Base-by-base conservation (phyloP, 2,113 vertebrate genomes). In the Archilochus colubris region DNA sequence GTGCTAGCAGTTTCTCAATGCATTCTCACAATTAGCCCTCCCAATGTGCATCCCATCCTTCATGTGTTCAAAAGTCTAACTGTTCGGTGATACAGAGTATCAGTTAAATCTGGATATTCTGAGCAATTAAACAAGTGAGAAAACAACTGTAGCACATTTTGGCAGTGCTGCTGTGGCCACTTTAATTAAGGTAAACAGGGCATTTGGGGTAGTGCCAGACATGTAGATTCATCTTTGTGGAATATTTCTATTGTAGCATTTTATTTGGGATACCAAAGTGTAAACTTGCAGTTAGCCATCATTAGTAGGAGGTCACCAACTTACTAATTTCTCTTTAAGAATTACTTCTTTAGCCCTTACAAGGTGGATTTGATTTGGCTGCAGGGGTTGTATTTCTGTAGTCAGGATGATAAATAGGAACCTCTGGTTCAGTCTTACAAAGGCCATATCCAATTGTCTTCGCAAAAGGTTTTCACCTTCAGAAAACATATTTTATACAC, bases 1-100 rank as follows among this genome's bases (percentile, higher is more conserved):
- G 6, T 84, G 31, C 30, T 44, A n/a, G 22, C 12, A 46, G 48
- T 48, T n/a, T 82, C 7, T 20, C 21, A 30, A 19, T 31, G 9
- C 24, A 12, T 59, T 40, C 28, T 72, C 8, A 21, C n/a, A 6
- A 19, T 51, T 69, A 40, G 9, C 14, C 12, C 72, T 67, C 28
- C 31, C 30, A 23, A 7, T 58, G 28, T 24, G 12, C 16, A 38
- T 66, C 8, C 54, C 1, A 3, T 55, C 44, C 19, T 73, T 59
- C 1, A 0, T 11, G 24, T 51, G 38, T 10, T 27, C 3, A 20
- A 19, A 55, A 44, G 12, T 69, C 54, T 54, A 40, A 18, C 38
- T 54, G 36, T 50, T 84, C 27, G 27, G 25, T 82, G 20, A 12
- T 14, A 75, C 12, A 61, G 14, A 61, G 6, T 24, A 63, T 28